phyloP scores from a whole-genome alignment of 2,113 vertebrate genomes.

The human (Homo sapiens) region DNA sequence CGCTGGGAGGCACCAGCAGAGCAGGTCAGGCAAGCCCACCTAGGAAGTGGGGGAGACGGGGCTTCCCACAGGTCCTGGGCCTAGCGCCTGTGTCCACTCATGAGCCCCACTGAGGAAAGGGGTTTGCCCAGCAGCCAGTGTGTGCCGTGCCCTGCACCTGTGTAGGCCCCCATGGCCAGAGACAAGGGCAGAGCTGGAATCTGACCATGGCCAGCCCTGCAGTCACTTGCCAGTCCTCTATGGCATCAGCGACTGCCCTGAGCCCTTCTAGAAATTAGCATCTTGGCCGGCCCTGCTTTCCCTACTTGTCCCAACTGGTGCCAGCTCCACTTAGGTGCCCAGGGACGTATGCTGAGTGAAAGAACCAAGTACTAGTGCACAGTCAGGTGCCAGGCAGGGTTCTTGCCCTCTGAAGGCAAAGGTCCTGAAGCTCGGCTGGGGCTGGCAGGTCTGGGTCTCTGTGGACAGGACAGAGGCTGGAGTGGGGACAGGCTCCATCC shows the following conservation, averaged over 20 bases:
- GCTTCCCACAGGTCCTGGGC: not conserved
- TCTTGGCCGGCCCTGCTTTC: not conserved
- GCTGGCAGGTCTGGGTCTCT: not conserved
- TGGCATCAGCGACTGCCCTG: not conserved
- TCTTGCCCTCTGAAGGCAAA: not conserved
- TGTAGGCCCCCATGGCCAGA: not conserved
- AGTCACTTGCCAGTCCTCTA: not conserved
- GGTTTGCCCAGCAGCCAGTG: not conserved
- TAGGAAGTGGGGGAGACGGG: not conserved
- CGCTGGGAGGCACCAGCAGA: not conserved
- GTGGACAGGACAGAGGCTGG: not conserved
- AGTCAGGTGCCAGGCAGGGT: not conserved
- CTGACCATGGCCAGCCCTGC: not conserved
- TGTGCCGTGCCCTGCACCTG: not conserved
- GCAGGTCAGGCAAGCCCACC: not conserved
- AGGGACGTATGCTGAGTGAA: not conserved
- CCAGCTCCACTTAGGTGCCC: not conserved
- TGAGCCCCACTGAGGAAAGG: not conserved
- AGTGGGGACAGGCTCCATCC: not conserved
- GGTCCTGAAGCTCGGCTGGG: not conserved
- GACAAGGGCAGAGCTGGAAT: not conserved
- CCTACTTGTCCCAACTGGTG: not conserved
- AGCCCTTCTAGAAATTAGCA: not conserved
- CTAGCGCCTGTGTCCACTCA: accelerated
- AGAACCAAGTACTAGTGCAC: not conserved